Conservation (phyloP, 2,888 invertebrate species). For the Drosophila melanosoma region DNA sequence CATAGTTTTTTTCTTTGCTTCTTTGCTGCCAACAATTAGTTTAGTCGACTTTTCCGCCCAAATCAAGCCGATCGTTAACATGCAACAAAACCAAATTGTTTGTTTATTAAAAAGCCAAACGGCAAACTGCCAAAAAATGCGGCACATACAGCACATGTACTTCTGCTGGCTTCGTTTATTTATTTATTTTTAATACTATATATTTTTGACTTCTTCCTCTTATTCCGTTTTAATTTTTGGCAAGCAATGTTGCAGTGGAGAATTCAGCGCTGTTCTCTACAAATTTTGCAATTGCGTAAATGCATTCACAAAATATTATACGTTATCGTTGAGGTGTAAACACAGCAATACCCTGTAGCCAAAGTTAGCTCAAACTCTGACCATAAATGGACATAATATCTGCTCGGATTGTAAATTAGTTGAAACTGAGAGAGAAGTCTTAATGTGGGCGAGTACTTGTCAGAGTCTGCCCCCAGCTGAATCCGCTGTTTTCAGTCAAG, state of each 20-base stretch:
- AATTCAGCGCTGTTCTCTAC: constrained; percentile 40
- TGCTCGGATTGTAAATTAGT: constrained; percentile 48
- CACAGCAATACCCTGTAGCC: neutral
- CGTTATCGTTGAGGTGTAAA: neutral
- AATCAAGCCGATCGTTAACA: constrained; percentile 36
- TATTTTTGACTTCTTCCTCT: neutral
- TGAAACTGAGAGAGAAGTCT: constrained; percentile 22
- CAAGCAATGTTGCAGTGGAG: constrained; percentile 50
- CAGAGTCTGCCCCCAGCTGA: constrained; percentile 16
- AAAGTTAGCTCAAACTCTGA: neutral
- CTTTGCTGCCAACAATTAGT: constrained; percentile 50
- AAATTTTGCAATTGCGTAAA: constrained; percentile 67
- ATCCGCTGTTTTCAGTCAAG: constrained; percentile 32
- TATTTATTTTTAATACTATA: constrained; percentile 21
- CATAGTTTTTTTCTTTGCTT: constrained; percentile 36
- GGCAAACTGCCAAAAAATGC: constrained; percentile 72
- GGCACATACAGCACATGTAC: constrained; percentile 35
- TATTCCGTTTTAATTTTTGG: constrained; percentile 42
- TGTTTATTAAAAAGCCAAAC: constrained; percentile 59
- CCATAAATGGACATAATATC: constrained; percentile 5
- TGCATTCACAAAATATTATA: constrained; percentile 34
- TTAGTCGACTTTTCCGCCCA: constrained; percentile 62
- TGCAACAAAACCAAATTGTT: constrained; percentile 45
- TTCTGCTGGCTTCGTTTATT: constrained; percentile 53
- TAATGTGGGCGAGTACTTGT: constrained; percentile 45